phyloP scores from a whole-genome alignment of 2,797 vertebrate species.

The Spinus pinus region DNA sequence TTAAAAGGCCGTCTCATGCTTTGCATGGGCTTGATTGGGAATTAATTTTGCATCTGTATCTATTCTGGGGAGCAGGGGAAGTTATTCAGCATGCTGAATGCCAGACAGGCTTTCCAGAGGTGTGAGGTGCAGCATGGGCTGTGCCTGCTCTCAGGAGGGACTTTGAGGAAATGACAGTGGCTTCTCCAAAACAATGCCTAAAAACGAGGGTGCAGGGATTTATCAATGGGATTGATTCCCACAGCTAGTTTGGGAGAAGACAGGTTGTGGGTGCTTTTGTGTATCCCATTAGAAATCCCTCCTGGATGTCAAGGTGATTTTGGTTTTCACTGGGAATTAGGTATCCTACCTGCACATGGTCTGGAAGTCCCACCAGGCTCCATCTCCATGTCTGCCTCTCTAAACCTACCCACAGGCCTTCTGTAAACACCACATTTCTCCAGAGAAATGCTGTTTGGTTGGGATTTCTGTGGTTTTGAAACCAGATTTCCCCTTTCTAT shows the following conservation, averaged over 20 bases:
- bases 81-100: not conserved
- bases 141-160: not conserved
- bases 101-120: not conserved
- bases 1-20: not conserved
- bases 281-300: not conserved
- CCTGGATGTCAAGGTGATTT: not conserved
- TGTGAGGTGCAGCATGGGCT: not conserved
- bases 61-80: not conserved
- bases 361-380: not conserved
- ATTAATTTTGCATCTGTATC: constrained; percentile 36
- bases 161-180: not conserved
- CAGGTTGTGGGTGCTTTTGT: not conserved
- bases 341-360: not conserved
- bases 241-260: not conserved
- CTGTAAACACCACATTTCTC: not conserved
- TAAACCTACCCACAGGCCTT: not conserved
- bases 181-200: not conserved
- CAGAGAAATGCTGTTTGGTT: not conserved
- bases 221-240: not conserved
- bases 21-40: not conserved
- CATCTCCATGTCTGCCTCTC: not conserved
- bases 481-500: constrained; percentile 45
- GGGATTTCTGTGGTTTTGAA: constrained; percentile 23
- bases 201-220: not conserved
- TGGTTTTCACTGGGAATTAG: not conserved